Evolutionary conservation across 2,797 vertebrate genomes (phyloP).

Genomic region (Chelon labrosus): DNA sequence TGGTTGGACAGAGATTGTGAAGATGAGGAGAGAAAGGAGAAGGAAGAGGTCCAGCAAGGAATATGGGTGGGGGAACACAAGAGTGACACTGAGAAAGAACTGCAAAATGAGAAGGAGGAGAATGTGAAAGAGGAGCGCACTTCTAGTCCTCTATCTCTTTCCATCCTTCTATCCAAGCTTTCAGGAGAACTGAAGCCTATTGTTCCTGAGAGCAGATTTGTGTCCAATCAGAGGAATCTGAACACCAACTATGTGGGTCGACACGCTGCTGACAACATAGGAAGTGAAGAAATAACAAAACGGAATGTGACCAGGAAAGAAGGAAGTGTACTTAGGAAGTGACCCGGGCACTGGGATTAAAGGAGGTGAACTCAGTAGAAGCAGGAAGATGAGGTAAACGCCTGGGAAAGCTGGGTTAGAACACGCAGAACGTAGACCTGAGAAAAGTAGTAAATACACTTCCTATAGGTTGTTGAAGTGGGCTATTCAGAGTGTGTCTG

Average conservation of each 20-base stretch:
- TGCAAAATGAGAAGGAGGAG: background rate
- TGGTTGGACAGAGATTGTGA: background rate
- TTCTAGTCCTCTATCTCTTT: conserved; percentile 11
- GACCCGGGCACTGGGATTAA: background rate
- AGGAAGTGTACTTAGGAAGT: conserved; percentile 22
- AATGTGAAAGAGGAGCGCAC: background rate
- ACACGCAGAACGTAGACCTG: background rate
- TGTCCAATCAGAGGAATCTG: conserved; percentile 50
- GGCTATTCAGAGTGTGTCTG: background rate
- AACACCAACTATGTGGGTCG: conserved; percentile 62
- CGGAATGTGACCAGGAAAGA: conserved; percentile 6
- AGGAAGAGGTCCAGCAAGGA: background rate
- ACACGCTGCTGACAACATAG: conserved; percentile 27
- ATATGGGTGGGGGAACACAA: conserved; percentile 10
- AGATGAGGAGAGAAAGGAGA: background rate
- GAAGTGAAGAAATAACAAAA: conserved; percentile 33
- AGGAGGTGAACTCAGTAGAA: conserved; percentile 5
- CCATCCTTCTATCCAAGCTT: conserved; percentile 21
- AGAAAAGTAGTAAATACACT: conserved; percentile 28
- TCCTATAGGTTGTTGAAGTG: conserved; percentile 27
- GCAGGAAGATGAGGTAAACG: conserved; percentile 19
- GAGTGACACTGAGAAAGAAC: conserved; percentile 3
- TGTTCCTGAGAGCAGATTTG: conserved; percentile 52
- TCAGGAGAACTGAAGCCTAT: conserved; percentile 62
- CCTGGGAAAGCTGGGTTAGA: conserved; percentile 11